A percentile compares a stretch with the other conserved stretches of the same genome.
Conservation (phyloP, 2,888 invertebrate species). For the Eulithis prunata region DNA sequence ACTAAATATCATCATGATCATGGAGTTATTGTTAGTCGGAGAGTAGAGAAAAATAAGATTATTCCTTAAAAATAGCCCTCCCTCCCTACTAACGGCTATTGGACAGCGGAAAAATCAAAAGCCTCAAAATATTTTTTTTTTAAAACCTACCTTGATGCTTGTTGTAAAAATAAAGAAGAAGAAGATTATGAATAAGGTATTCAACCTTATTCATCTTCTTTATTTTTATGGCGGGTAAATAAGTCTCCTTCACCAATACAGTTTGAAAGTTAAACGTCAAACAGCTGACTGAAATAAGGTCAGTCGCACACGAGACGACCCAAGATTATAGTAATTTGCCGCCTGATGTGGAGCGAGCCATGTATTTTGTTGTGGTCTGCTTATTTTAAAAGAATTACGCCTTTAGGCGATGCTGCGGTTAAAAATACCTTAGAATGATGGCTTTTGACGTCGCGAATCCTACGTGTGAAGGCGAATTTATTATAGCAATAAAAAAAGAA, state of each 20-base stretch:
- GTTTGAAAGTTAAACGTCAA: constrained; percentile 35
- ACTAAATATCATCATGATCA: too few species aligned
- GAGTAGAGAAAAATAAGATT: too few species aligned
- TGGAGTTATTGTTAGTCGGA: too few species aligned
- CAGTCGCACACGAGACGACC: constrained; percentile 40
- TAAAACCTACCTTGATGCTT: too few species aligned
- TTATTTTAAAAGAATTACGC: constrained; percentile 33
- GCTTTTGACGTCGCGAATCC: background rate
- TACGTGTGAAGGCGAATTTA: background rate
- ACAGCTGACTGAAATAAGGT: constrained; percentile 53
- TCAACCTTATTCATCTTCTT: too few species aligned
- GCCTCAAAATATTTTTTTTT: too few species aligned
- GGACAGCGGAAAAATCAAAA: too few species aligned
- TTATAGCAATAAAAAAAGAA: background rate
- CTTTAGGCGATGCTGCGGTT: constrained; percentile 23
- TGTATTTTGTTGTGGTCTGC: constrained; percentile 33
- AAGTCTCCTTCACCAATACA: constrained; percentile 2
- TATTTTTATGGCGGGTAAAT: too few species aligned
- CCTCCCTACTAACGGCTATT: too few species aligned
- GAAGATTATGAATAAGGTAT: too few species aligned
- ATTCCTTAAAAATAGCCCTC: too few species aligned
- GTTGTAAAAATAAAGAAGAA: too few species aligned
- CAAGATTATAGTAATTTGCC: constrained; percentile 50
- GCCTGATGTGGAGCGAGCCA: constrained; percentile 31
- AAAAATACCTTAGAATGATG: constrained; percentile 22